Percentiles rank a stretch among this genome's conserved stretches.
These are phyloP conservation scores for Pseudoatta argentina DNA, from an alignment of 1,140 invertebrate species.

Conservation along the genomic window DNA sequence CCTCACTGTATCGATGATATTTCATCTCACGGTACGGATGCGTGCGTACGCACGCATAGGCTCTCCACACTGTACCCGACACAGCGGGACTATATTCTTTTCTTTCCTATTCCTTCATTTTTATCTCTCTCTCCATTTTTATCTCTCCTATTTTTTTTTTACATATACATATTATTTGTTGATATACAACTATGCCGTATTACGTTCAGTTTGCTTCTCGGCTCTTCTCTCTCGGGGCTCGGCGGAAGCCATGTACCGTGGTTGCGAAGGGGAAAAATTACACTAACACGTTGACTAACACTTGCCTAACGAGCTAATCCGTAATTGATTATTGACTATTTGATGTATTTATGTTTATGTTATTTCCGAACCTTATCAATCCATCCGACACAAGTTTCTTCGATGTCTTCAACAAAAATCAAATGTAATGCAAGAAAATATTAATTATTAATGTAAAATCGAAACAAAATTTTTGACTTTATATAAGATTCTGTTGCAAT, in stretches of 20 bases:
- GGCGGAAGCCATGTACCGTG: slow-evolving; percentile 85
- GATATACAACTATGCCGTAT: slow-evolving; percentile 13
- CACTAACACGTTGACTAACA: slow-evolving; percentile 83
- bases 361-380: background rate
- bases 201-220: slow-evolving; percentile 81
- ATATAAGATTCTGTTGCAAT: background rate
- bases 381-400: slow-evolving; percentile 5
- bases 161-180: background rate
- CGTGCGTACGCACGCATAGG: slow-evolving; percentile 46
- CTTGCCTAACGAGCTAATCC: slow-evolving; percentile 80
- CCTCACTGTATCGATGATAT: slow-evolving; percentile 49
- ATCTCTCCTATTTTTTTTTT: slow-evolving; percentile 30
- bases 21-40: slow-evolving; percentile 53
- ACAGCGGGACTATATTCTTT: slow-evolving; percentile 15
- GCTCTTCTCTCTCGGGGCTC: slow-evolving; percentile 86
- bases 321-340: slow-evolving; percentile 27
- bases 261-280: slow-evolving; percentile 77
- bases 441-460: background rate
- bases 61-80: slow-evolving; percentile 36
- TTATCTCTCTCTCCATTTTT: background rate
- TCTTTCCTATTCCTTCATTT: slow-evolving; percentile 28
- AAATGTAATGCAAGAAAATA: slow-evolving; percentile 26
- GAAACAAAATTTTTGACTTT: background rate
- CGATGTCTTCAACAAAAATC: slow-evolving; percentile 12
- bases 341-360: slow-evolving; percentile 48